These are phyloP conservation scores for Lucilia cuprina DNA, from an alignment of 1,140 invertebrate genomes.

Conservation along the genomic window DNA sequence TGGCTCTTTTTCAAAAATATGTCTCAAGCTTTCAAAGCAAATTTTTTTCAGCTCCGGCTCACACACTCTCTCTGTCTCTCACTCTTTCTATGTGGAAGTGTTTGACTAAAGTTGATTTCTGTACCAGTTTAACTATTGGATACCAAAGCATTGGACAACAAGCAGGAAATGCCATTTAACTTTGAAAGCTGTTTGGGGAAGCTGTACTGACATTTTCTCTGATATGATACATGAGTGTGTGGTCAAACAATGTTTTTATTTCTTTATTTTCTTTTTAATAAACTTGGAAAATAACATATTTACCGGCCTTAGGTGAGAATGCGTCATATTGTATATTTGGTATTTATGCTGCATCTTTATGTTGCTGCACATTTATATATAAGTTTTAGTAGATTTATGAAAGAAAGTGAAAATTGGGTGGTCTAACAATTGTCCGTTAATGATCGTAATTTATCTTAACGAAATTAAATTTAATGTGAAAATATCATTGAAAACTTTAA, in stretches of 20 bases:
- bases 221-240: slow-evolving; percentile 16
- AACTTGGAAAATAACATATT: slow-evolving; percentile 21
- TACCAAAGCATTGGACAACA: background rate
- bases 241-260: background rate
- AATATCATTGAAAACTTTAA: background rate
- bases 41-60: background rate
- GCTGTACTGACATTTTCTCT: slow-evolving; percentile 31
- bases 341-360: background rate
- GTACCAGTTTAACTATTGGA: background rate
- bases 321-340: background rate
- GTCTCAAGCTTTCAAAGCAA: slow-evolving; percentile 17
- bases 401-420: slow-evolving; percentile 30
- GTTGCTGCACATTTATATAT: background rate
- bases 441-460: background rate
- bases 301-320: slow-evolving; percentile 28
- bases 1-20: slow-evolving; percentile 11
- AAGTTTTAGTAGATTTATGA: background rate
- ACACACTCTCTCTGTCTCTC: background rate
- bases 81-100: background rate
- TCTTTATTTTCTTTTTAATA: background rate
- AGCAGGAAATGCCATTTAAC: slow-evolving; percentile 35
- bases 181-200: slow-evolving; percentile 30
- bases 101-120: background rate
- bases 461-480: background rate
- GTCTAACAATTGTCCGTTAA: slow-evolving; percentile 13